Percentiles rank a stretch among this genome's conserved stretches.
Evolutionary conservation across 2,888 invertebrate genomes (phyloP).

Genomic region (Melinaea menophilus): DNA sequence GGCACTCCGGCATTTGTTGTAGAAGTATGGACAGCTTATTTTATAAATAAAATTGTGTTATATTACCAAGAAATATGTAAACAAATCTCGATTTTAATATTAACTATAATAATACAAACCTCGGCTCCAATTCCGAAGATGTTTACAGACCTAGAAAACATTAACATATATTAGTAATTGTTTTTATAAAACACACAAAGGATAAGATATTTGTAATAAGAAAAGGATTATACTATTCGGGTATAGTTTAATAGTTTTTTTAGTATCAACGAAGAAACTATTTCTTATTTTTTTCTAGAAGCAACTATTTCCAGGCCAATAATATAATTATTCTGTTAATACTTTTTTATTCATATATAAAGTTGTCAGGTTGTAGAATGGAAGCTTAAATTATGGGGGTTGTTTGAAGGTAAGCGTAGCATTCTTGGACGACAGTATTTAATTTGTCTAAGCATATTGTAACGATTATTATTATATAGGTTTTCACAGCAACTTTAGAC

Average conservation of each 20-base stretch:
- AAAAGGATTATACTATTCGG: slow-evolving; percentile 1
- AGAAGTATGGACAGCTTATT: no score
- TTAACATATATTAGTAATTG: slow-evolving; percentile 30
- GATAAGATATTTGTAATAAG: background rate
- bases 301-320: background rate
- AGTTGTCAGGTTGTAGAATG: background rate
- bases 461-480: slow-evolving; percentile 14
- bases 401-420: slow-evolving; percentile 50
- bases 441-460: slow-evolving; percentile 18
- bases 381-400: background rate
- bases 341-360: slow-evolving; percentile 1
- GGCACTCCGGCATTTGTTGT: no score
- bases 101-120: slow-evolving; percentile 38
- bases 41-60: no score
- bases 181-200: background rate
- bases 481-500: slow-evolving; percentile 41
- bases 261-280: background rate
- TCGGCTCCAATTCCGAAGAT: slow-evolving; percentile 49
- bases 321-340: background rate
- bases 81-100: no score
- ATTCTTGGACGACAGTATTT: slow-evolving; percentile 52
- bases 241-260: background rate
- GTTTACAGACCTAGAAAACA: slow-evolving; percentile 72
- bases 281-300: slow-evolving; percentile 1
- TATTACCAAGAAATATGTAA: no score